A percentile compares a stretch with the other conserved stretches of the same genome.
Conservation (phyloP, 1,140 invertebrate species). For the honey bee (Apis mellifera) region Amel_HAv3.1 CM009945.2:3774001-3774500, state of each 20-base stretch:
- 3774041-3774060: conserved; percentile 70
- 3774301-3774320: conserved; percentile 31
- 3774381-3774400: background rate
- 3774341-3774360: background rate
- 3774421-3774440: background rate
- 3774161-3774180: background rate
- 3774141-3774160: background rate
- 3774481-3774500: conserved; percentile 60
- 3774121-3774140: conserved; percentile 59
- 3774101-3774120: conserved; percentile 69
- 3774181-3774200: background rate
- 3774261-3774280: background rate
- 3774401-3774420: background rate
- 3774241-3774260: background rate
- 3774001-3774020: conserved; percentile 66
- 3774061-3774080: conserved; percentile 64
- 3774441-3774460: background rate
- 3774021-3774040: conserved; percentile 49
- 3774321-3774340: background rate
- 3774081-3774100: conserved; percentile 68
- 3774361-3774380: background rate
- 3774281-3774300: background rate
- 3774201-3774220: background rate
- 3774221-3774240: background rate
- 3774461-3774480: conserved; percentile 34